Base-by-base conservation (phyloP, 2,113 vertebrate species). In the Rousettus leschenaultii region DNA sequence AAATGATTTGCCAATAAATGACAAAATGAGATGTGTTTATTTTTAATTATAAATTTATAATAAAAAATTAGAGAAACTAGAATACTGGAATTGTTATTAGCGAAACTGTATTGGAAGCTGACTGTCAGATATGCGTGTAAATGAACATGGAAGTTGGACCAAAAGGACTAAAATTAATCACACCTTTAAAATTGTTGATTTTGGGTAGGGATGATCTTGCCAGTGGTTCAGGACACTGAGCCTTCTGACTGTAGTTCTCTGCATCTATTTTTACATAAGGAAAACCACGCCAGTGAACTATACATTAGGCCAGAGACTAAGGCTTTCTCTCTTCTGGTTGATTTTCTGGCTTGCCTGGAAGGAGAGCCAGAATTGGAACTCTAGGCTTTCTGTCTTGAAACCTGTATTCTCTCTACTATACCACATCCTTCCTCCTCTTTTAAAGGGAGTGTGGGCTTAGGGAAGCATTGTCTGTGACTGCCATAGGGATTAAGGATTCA, bases 41-140 rank as follows among this genome's bases (percentile, higher is more conserved):
- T 77, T 59, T 95, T 77, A 85, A 28, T 55, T 93, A 88, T 89
- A 74, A 48, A 91, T 78, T 74, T 89, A 45, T 63, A 83, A 33
- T 57, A 6, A 94, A 74, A 78, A 87, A 65, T 53, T 77, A 79
- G 48, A 84, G 28, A 13, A 74, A 63, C 40, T 59, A n/a, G 43
- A 57, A 51, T 48, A 48, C 24, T 75, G 84, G 12, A 63, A 45
- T 21, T 68, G 30, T 35, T 91, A 89, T 68, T 87, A 78, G 45
- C 84, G 93, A 16, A 70, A 22, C 83, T 94, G 10, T 68, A 19
- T n/a, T 30, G 73, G 24, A 86, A 51, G 40, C 51, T 4, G 51
- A 59, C 71, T 12, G 14, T 66, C 80, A n/a, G 15, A 30, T 45
- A 30, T 61, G 28, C 68, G 28, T 75, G 61, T 51, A 45, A 74